Base-by-base conservation (phyloP, 2,113 vertebrate species). In the Bubo bubo region DNA sequence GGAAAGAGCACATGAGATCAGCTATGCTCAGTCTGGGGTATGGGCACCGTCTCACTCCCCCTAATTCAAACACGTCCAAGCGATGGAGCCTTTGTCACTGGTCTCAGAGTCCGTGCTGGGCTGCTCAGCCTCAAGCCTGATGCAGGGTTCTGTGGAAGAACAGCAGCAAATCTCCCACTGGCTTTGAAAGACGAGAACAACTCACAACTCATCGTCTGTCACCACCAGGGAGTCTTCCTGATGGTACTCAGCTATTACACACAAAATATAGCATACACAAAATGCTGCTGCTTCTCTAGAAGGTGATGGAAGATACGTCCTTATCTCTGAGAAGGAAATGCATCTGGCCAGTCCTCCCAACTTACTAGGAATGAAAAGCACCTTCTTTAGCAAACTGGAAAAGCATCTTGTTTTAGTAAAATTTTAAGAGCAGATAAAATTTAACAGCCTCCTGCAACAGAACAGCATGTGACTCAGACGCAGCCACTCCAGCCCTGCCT, bases 91-190 rank as follows among this genome's bases (percentile, higher is more conserved):
- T 82, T 79, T 76, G 22, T 24, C 41, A n/a, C 28, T 45, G 12
- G 30, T 37, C 45, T 76, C 23, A 4, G 45, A 83, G 79, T 35
- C 50, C 1, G 4, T 27, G 64, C 18, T 34, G 34, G 22, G 49
- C 49, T 84, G 35, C 63, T 70, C 77, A 81, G 63, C 39, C 27
- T 76, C 45, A 56, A 45, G 32, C 24, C 45, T 80, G 58, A 71
- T 3, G 3, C 22, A 74, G 0, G 0, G 17, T 47, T 2, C 60
- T 27, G 17, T 53, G 62, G 32, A 62, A 90, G 30, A 93, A 66
- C 24, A 62, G 52, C 63, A 94, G 55, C 27, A 77, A 70, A 73
- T 26, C 50, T 92, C 55, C 23, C n/a, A 41, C 7, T 45, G 71
- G 50, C 35, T 92, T 58, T 17, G n/a, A 41, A 73, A 79, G 24